A percentile compares a stretch with the other conserved stretches of the same genome.
phyloP scores from a whole-genome alignment of 1,140 invertebrate genomes.

The Drosophila setifemur region DNA sequence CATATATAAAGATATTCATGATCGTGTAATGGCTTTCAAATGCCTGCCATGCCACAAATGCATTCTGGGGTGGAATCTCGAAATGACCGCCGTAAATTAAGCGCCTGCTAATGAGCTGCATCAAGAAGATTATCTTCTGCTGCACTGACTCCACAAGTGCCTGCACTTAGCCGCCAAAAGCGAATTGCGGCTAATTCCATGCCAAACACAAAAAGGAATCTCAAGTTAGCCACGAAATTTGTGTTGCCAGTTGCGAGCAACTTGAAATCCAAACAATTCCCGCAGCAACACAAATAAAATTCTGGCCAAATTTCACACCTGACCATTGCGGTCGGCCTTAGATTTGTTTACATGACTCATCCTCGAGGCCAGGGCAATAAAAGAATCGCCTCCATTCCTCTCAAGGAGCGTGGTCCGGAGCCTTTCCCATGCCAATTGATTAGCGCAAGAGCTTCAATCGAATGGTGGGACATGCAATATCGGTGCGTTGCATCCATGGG shows the following conservation, averaged over 20 bases:
- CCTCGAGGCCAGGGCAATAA: conserved; percentile 30
- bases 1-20: conserved; percentile 28
- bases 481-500: conserved; percentile 35
- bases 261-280: conserved; percentile 57
- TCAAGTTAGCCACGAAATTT: conserved; percentile 20
- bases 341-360: conserved; percentile 75
- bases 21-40: conserved; percentile 44
- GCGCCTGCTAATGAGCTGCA: conserved; percentile 57
- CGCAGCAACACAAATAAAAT: conserved; percentile 50
- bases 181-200: conserved; percentile 57
- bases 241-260: not conserved
- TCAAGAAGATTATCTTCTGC: conserved; percentile 38
- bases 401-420: conserved; percentile 6
- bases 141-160: conserved; percentile 64
- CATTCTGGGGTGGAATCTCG: conserved; percentile 48
- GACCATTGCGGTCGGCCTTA: conserved; percentile 38
- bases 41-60: conserved; percentile 61
- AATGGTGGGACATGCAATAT: conserved; percentile 54
- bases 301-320: conserved; percentile 54
- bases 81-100: conserved; percentile 64
- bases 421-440: conserved; percentile 77
- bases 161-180: conserved; percentile 65
- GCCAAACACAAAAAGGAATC: conserved; percentile 56
- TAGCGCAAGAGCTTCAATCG: conserved; percentile 41
- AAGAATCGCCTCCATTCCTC: conserved; percentile 10